Evolutionary conservation across 2,113 vertebrate genomes (phyloP), one percentile per base, ranked within the genome.

Genomic region (Corythoichthys intestinalis): DNA sequence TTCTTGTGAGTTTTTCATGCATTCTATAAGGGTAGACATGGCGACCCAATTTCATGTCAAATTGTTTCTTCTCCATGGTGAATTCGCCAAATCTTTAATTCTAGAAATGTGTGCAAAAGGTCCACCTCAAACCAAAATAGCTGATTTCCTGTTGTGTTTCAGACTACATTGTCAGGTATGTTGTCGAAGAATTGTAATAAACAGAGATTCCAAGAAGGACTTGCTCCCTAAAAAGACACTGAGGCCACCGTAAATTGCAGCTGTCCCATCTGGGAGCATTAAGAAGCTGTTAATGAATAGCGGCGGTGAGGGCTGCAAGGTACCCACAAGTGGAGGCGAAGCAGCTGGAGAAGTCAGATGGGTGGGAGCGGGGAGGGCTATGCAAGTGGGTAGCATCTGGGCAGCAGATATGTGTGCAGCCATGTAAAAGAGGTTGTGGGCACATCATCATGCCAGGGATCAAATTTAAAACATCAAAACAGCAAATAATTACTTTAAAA

Each of bases 231-330:
- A 66, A 82, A 80, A 81, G 74, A 82, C 76, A 69, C 64, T 37
- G 66, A 79, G 68, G 77, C 77, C 83, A 78, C 74, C 72, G 72
- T 89, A 85, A 90, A 89, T 87, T 82, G 85, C 85, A 86, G 85
- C 77, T 70, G 28, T 78, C 79, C 89, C 85, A 89, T 91, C 86
- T 92, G 91, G 88, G 85, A 89, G 76, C 86, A 86, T 88, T 91
- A 87, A 87, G 83, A 86, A 84, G 81, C 87, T 86, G 82, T 91
- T 91, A 91, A 92, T 92, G 90, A 91, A 92, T 87, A 87, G 34
- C 4, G 56, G 34, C 9, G 56, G 28, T 13, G 20, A 37, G 86
- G 83, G 77, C 76, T 76, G 75, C 77, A 79, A 77, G 78, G 75
- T 78, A 68, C 80, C 83, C 86, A 87, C 85, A 90, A 88, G 87